Conservation (phyloP, 2,113 vertebrate species). For the Clarias batrachus region DNA sequence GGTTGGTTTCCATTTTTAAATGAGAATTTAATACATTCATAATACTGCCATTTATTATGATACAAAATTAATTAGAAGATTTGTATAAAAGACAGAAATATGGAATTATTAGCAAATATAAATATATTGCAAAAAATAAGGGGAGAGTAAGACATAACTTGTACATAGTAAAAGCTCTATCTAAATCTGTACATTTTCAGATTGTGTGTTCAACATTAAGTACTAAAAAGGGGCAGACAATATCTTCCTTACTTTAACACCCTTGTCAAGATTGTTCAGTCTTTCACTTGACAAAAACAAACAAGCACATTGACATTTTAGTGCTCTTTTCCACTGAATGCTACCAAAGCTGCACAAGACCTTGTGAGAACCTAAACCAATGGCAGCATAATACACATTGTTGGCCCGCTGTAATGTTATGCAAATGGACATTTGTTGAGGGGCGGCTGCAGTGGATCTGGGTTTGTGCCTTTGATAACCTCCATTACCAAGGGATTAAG, state of each 20-base stretch:
- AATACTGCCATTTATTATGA: not conserved
- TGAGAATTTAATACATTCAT: not conserved
- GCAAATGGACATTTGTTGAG: conserved; percentile 72
- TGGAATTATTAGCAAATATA: not conserved
- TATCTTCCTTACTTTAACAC: conserved; percentile 25
- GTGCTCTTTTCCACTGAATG: conserved; percentile 48
- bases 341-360: conserved; percentile 50
- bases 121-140: not conserved
- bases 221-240: conserved; percentile 19
- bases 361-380: conserved; percentile 72
- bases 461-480: conserved; percentile 78
- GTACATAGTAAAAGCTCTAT: not conserved
- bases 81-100: not conserved
- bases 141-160: not conserved
- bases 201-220: not conserved
- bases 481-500: conserved; percentile 81
- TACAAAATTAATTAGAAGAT: not conserved
- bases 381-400: conserved; percentile 76
- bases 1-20: not conserved
- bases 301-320: conserved; percentile 56
- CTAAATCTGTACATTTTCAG: conserved; percentile 16
- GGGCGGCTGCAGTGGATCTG: conserved; percentile 73
- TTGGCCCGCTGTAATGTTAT: conserved; percentile 79
- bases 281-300: conserved; percentile 55
- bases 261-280: conserved; percentile 39